Conservation (phyloP, 2,888 invertebrate species). For the Hypomecis punctinalis region DNA sequence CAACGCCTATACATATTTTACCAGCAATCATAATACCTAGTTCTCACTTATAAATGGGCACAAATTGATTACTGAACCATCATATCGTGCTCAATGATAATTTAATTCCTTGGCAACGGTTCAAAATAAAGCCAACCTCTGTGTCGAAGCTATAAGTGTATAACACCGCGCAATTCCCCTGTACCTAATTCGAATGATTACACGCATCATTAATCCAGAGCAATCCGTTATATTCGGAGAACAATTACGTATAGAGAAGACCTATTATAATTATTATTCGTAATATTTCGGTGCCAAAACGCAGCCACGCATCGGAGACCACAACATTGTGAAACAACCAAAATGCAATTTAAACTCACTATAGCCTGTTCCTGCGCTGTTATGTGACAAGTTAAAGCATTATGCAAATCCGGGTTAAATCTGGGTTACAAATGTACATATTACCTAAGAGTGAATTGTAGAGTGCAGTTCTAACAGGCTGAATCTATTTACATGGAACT, state of each 20-base stretch:
- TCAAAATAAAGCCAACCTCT: constrained; percentile 9
- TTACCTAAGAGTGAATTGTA: constrained; percentile 49
- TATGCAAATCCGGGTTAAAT: constrained; percentile 72
- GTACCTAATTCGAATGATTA: constrained; percentile 40
- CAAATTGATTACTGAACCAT: constrained; percentile 1
- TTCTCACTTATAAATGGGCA: too few species aligned
- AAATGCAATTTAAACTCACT: constrained; percentile 77
- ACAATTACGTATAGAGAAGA: constrained; percentile 43
- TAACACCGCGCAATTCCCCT: constrained; percentile 27
- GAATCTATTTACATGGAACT: constrained; percentile 20
- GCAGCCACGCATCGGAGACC: constrained; percentile 60
- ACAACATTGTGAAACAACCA: constrained; percentile 64
- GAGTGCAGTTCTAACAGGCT: constrained; percentile 47
- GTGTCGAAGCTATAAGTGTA: constrained; percentile 23
- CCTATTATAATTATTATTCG: constrained; percentile 50
- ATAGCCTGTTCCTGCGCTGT: constrained; percentile 63
- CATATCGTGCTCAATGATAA: not conserved
- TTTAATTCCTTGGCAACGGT: constrained; percentile 16
- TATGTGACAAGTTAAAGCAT: constrained; percentile 77
- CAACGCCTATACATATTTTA: too few species aligned
- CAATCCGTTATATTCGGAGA: constrained; percentile 49
- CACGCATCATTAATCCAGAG: constrained; percentile 41
- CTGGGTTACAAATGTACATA: constrained; percentile 67
- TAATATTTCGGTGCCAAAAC: constrained; percentile 64
- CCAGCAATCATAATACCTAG: too few species aligned